Evolutionary conservation across 2,888 invertebrate genomes (phyloP), one percentile per base, ranked within the genome.

Genomic region (Lathronympha strigana): DNA sequence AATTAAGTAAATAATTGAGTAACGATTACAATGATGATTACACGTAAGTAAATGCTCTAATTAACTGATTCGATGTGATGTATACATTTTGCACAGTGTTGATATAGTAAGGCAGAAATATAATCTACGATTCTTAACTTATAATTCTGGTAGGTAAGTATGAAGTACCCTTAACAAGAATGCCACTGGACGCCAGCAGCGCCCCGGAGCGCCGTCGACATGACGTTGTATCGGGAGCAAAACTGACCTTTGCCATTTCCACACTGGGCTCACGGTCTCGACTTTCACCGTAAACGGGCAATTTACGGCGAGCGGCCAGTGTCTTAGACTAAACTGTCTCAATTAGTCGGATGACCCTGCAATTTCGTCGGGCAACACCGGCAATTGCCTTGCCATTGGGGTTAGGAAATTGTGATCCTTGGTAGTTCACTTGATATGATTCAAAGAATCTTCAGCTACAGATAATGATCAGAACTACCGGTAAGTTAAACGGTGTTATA

Each of bases 281-380:
- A 89, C 91, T 90, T 91, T 91, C 91, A 87, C 90, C 88, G 81
- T 91, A 91, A 90, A 86, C 86, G 90, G 84, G 84, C 81, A 81
- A 89, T 91, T 90, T 90, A 84, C 86, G 82, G 84, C 88, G 84
- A 85, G 84, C 82, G 85, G 83, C 84, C 88, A 87, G 84, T 84
- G 84, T 86, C 86, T 86, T 79, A 82, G 80, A 81, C 85, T 87
- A 88, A 90, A 90, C 90, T 87, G 88, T 90, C 91, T 90, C 91
- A 91, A 90, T 91, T 91, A 91, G 90, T 83, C 82, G 79, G 88
- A 88, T 88, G 90, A 90, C 89, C 89, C 83, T 82, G 86, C 83
- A 88, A 90, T 90, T 90, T 88, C 78, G 87, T 82, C 84, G 82
- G 87, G 84, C 79, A 78, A 71, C 72, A 72, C 69, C 60, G 51